Percentiles rank a stretch among this genome's conserved stretches.
Conservation (phyloP, 1,140 invertebrate genomes). For the Tetramorium simillimum region DNA sequence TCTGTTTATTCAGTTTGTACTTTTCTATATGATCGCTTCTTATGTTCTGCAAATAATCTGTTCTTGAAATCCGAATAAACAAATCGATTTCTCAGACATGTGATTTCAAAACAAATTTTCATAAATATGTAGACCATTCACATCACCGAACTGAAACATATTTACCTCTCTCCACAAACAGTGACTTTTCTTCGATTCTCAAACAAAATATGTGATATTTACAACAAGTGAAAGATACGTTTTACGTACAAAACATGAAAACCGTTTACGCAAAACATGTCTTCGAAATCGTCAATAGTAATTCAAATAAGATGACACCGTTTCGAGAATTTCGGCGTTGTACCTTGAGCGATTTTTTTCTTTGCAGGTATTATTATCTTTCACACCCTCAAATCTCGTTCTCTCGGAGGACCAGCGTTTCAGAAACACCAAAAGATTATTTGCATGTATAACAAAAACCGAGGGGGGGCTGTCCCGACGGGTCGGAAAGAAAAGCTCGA, state of each 20-base stretch:
- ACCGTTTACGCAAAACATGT: neutral
- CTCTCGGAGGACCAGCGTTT: neutral
- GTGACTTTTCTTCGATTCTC: slow-evolving; percentile 2
- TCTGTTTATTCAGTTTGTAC: neutral
- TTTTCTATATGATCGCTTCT: neutral
- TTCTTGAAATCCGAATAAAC: slow-evolving; percentile 22
- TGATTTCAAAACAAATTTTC: slow-evolving; percentile 25
- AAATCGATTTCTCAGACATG: slow-evolving; percentile 22
- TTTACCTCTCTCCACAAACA: neutral
- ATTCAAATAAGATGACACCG: slow-evolving; percentile 8
- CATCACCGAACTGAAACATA: slow-evolving; percentile 3
- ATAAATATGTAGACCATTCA: slow-evolving; percentile 38
- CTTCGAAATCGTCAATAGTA: slow-evolving; percentile 9
- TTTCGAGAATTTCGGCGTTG: neutral
- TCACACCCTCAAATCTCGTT: slow-evolving; percentile 3
- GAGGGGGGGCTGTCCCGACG: neutral
- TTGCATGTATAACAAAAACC: slow-evolving; percentile 42
- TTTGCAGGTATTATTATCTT: slow-evolving; percentile 53
- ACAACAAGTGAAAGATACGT: slow-evolving; percentile 9
- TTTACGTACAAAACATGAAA: neutral
- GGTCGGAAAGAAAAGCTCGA: slow-evolving; percentile 28
- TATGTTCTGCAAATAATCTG: slow-evolving; percentile 14
- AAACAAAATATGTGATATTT: slow-evolving; percentile 23
- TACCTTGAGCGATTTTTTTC: neutral
- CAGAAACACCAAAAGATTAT: slow-evolving; percentile 15